phyloP scores from a whole-genome alignment of 2,113 vertebrate genomes.

The Myiopsitta monachus region DNA sequence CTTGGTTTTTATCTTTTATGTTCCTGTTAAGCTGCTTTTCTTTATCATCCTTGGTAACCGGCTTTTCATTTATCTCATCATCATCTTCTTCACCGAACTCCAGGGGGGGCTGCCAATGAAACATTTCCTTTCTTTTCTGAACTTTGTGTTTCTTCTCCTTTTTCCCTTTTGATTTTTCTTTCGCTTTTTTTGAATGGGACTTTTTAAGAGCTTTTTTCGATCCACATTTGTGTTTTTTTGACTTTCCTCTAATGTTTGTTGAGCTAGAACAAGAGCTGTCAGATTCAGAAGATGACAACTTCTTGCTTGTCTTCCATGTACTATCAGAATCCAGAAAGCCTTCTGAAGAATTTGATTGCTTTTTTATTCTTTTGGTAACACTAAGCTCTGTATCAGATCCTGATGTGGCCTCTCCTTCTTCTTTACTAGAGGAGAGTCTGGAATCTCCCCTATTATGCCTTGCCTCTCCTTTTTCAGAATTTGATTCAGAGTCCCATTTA shows the following conservation, averaged over 20 bases:
- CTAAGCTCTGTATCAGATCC: conserved; percentile 81
- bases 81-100: conserved; percentile 96
- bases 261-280: conserved; percentile 58
- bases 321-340: not conserved
- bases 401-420: conserved; percentile 93
- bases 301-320: conserved; percentile 23
- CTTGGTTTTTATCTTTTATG: conserved; percentile 9
- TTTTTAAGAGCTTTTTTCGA: conserved; percentile 74
- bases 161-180: conserved; percentile 84
- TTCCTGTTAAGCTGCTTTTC: conserved; percentile 40
- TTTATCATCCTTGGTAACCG: conserved; percentile 23
- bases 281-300: conserved; percentile 30
- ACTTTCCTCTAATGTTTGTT: conserved; percentile 70
- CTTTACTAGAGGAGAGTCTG: conserved; percentile 82
- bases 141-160: conserved; percentile 86
- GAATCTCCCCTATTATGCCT: conserved; percentile 49
- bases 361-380: conserved; percentile 41
- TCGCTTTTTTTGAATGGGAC: conserved; percentile 72
- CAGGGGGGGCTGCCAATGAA: conserved; percentile 95
- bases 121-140: conserved; percentile 87
- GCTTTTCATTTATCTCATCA: conserved; percentile 60
- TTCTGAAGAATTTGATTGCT: conserved; percentile 21
- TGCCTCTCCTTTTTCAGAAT: conserved; percentile 74
- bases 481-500: conserved; percentile 88
- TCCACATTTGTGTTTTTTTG: conserved; percentile 81